Evolutionary conservation across 30 jellyfish, hydroid and myxozoan genomes (phyloP).

Genomic region (Hydractinia symbiolongicarpus): DNA sequence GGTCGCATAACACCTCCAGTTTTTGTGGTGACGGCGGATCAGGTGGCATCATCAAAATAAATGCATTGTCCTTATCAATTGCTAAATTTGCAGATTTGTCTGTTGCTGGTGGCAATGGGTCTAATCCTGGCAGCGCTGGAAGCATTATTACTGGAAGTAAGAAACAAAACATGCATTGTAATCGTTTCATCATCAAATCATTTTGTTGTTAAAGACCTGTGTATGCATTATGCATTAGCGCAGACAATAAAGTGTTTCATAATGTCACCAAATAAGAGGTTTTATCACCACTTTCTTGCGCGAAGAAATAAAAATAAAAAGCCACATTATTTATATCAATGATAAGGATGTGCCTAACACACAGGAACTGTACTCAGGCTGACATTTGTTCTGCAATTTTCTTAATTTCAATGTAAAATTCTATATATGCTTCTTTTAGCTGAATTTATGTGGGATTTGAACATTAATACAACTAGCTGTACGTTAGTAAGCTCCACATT

Average conservation of each 20-base stretch:
- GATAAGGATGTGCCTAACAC: no score
- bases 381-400: no score
- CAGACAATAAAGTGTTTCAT: no score
- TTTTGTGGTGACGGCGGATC: slow-evolving; percentile 89
- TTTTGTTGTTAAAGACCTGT: not conserved
- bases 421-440: no score
- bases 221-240: not conserved
- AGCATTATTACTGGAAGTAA: slow-evolving; percentile 8
- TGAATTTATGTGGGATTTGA: no score
- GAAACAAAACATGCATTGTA: not conserved
- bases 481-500: no score
- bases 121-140: slow-evolving; percentile 49
- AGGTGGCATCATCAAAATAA: slow-evolving; percentile 55
- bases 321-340: no score
- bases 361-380: no score
- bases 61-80: not conserved
- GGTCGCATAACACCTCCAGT: slow-evolving; percentile 22
- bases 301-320: no score
- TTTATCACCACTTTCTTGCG: not conserved
- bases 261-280: no score
- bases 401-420: no score
- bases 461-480: no score
- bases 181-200: not conserved
- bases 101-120: slow-evolving; percentile 71
- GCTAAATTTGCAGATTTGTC: not conserved